These are phyloP conservation scores for Drosophila kikkawai DNA, from an alignment of 1,140 invertebrate genomes.

Conservation along the genomic window DNA sequence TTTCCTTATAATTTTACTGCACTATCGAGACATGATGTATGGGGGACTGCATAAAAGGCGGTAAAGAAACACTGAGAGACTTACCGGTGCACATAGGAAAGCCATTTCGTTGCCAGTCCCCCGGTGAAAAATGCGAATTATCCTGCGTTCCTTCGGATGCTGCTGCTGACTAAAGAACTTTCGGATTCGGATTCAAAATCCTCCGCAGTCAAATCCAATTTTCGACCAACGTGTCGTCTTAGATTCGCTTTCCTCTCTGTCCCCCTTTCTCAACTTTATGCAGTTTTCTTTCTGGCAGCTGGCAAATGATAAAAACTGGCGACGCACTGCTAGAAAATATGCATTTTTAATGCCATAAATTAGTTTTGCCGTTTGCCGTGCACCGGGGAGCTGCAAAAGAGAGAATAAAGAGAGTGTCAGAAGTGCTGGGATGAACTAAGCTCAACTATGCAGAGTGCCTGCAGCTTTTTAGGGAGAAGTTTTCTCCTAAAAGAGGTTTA, in stretches of 20 bases:
- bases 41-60: not conserved
- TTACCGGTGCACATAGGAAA: slow-evolving; percentile 72
- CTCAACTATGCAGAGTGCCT: slow-evolving; percentile 27
- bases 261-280: not conserved
- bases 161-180: slow-evolving; percentile 44
- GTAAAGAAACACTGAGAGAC: slow-evolving; percentile 11
- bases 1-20: slow-evolving; percentile 49
- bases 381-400: slow-evolving; percentile 51
- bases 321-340: slow-evolving; percentile 82
- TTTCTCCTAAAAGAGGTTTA: slow-evolving; percentile 1
- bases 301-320: slow-evolving; percentile 77
- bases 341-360: slow-evolving; percentile 83
- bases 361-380: slow-evolving; percentile 76
- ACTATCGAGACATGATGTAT: slow-evolving; percentile 31
- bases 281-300: slow-evolving; percentile 25
- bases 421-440: slow-evolving; percentile 11
- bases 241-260: slow-evolving; percentile 1
- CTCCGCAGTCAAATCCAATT: slow-evolving; percentile 74
- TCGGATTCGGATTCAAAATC: slow-evolving; percentile 46
- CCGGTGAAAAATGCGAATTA: slow-evolving; percentile 60
- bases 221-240: slow-evolving; percentile 38
- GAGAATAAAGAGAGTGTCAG: slow-evolving; percentile 13
- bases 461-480: slow-evolving; percentile 7
- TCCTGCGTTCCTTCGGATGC: slow-evolving; percentile 36
- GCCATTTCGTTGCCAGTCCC: slow-evolving; percentile 77